A percentile compares a stretch with the other conserved stretches of the same genome.
Conservation (phyloP, 37 sponge, comb jelly and placozoan species). For the Axinella damicornis region DNA sequence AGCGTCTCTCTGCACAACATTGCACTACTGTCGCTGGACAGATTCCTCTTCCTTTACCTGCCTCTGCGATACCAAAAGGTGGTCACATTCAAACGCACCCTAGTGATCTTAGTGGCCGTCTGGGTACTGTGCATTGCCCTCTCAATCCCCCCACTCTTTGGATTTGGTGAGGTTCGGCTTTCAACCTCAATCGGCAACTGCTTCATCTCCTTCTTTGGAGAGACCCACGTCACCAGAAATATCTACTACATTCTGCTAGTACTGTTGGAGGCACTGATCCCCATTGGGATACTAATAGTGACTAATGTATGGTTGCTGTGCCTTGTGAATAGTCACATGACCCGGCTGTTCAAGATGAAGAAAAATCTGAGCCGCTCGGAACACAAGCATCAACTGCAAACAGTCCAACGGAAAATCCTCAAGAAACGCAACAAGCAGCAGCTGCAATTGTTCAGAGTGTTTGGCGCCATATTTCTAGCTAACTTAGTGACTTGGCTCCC, state of each 20-base stretch:
- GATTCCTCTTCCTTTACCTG: constrained; percentile 27
- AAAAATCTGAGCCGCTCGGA: neutral
- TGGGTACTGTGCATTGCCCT: constrained; percentile 16
- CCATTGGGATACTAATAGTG: constrained; percentile 31
- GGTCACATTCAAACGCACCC: neutral
- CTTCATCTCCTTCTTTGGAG: neutral
- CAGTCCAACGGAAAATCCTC: neutral
- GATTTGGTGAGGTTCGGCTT: constrained; percentile 58
- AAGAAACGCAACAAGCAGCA: constrained; percentile 41
- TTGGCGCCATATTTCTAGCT: constrained; percentile 54
- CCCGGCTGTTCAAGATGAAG: neutral
- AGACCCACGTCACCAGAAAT: constrained; percentile 4
- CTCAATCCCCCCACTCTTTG: constrained; percentile 54
- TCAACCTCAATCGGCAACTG: constrained; percentile 27
- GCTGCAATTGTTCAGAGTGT: constrained; percentile 31
- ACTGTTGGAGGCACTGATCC: constrained; percentile 32
- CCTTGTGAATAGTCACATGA: neutral
- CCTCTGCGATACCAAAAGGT: constrained; percentile 45
- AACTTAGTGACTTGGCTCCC: constrained; percentile 54
- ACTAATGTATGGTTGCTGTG: constrained; percentile 44
- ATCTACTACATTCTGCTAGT: constrained; percentile 48
- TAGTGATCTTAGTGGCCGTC: neutral
- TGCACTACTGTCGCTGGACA: constrained; percentile 52
- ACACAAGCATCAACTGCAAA: neutral
- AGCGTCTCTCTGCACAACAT: constrained; percentile 30